Evolutionary conservation across 2,113 vertebrate genomes (phyloP).

Genomic region (Gobius niger): DNA sequence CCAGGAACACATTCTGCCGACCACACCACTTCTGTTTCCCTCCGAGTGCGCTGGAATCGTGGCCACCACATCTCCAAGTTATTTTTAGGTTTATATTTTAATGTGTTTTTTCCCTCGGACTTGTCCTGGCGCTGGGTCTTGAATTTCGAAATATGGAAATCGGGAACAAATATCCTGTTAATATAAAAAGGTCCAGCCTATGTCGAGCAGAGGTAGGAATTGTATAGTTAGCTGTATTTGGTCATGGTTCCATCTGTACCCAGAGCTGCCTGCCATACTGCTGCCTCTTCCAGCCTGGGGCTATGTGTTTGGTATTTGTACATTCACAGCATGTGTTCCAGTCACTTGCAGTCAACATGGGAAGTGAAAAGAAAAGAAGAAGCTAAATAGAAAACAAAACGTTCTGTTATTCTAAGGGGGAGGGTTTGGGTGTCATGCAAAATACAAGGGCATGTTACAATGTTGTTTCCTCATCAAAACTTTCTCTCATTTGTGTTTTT

Average conservation of each 20-base stretch:
- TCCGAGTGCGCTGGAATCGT: slow-evolving; percentile 40
- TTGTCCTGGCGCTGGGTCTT: slow-evolving; percentile 7
- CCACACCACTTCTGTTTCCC: slow-evolving; percentile 49
- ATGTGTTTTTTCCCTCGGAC: background rate
- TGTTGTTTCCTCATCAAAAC: too few species aligned
- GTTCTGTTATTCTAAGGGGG: background rate
- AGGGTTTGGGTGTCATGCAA: too few species aligned
- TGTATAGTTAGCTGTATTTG: slow-evolving; percentile 16
- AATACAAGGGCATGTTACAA: too few species aligned
- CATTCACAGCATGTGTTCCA: slow-evolving; percentile 36
- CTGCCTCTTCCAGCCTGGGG: slow-evolving; percentile 22
- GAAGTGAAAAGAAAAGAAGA: slow-evolving; percentile 11
- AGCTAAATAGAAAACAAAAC: slow-evolving; percentile 2
- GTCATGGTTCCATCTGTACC: slow-evolving; percentile 33
- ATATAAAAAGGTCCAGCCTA: slow-evolving; percentile 13
- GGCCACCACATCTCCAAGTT: slow-evolving; percentile 33
- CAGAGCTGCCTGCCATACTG: slow-evolving; percentile 40
- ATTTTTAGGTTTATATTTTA: slow-evolving; percentile 34
- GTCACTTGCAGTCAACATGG: slow-evolving; percentile 15
- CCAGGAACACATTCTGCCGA: slow-evolving; percentile 40
- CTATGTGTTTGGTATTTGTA: slow-evolving; percentile 16
- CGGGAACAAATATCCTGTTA: background rate
- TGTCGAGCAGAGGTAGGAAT: slow-evolving; percentile 18
- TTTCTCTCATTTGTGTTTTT: too few species aligned
- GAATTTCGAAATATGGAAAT: slow-evolving; percentile 16